Percentiles rank a stretch among this genome's conserved stretches.
phyloP scores from a whole-genome alignment of 1,140 invertebrate genomes.

The Drosophila lacteicornis region DNA sequence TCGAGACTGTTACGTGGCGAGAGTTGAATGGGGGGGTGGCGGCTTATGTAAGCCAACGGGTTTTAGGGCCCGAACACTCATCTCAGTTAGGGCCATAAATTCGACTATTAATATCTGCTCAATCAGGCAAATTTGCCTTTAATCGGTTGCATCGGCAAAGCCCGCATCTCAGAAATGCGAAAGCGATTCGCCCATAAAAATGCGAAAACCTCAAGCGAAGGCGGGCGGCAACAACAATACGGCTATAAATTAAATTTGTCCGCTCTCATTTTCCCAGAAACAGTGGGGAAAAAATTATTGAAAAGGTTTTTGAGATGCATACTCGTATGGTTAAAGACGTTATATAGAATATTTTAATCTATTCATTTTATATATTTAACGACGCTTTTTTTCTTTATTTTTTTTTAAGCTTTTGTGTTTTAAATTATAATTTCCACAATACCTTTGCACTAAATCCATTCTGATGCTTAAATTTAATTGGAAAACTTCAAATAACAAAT shows the following conservation, averaged over 20 bases:
- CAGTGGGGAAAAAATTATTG: slow-evolving; percentile 3
- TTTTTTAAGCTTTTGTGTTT: neutral
- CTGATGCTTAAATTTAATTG: too few species aligned
- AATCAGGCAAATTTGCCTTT: slow-evolving; percentile 33
- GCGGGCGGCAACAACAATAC: slow-evolving; percentile 22
- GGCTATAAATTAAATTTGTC: slow-evolving; percentile 40
- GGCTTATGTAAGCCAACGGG: slow-evolving; percentile 37
- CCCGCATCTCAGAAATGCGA: slow-evolving; percentile 35
- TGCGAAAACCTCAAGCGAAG: slow-evolving; percentile 24
- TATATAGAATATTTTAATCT: neutral
- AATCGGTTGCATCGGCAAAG: slow-evolving; percentile 38
- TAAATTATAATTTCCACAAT: neutral
- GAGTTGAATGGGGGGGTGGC: neutral
- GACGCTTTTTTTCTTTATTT: too few species aligned
- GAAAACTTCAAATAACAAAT: too few species aligned
- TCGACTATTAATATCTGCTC: slow-evolving; percentile 33
- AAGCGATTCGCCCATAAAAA: slow-evolving; percentile 20
- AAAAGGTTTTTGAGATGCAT: neutral
- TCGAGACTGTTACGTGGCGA: slow-evolving; percentile 15
- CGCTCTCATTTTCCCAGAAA: slow-evolving; percentile 33
- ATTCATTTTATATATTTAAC: neutral
- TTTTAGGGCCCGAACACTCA: slow-evolving; percentile 34
- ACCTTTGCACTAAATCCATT: too few species aligned
- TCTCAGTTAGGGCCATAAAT: slow-evolving; percentile 27
- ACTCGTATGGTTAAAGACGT: too few species aligned